Base-by-base conservation (phyloP, 2,113 vertebrate species). In the Crotalus viridis region DNA sequence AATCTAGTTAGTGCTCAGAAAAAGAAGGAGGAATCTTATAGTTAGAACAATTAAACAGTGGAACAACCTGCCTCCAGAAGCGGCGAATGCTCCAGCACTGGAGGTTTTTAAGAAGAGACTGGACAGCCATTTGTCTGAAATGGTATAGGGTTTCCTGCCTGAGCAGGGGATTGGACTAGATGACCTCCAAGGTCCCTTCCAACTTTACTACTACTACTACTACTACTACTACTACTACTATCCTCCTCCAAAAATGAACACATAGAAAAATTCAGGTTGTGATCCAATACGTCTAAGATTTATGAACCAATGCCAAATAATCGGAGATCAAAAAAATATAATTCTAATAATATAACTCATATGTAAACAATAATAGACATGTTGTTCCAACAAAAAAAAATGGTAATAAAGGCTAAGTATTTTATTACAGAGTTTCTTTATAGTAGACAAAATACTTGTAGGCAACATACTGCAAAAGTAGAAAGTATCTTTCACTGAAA, bases 361-460 rank as follows among this genome's bases (percentile, higher is more conserved):
- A 55, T 24, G 54, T 88, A 52, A 13, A 54, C 21, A 69, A 54
- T 64, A 64, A 64, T 51, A 86, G 48, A 13, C 85, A 88, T 54
- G 28, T 22, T 88, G 85, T 54, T n/a, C 59, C 48, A 92, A 88
- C 22, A 88, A 87, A 91, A 87, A 91, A 85, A 85, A 85, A 15
- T 51, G 57, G 64, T 56, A 54, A 39, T 26, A 43, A 81, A 88
- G 33, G 91, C 87, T 64, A 43, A 64, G 24, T 15, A 56, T 92
- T 61, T 81, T 74, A 52, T 51, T 89, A 46, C 13, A 56, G 51
- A 56, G 19, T 61, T 81, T 89, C 87, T 88, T 89, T 92, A 74
- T 26, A 89, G 61, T 10, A 43, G 74, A 81, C 7, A 43, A 69
- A 46, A 24, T 26, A 92, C 74, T 46, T 89, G 28, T 64, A 56